phyloP scores from a whole-genome alignment of 2,797 vertebrate species.

The Bovichtus variegatus region DNA sequence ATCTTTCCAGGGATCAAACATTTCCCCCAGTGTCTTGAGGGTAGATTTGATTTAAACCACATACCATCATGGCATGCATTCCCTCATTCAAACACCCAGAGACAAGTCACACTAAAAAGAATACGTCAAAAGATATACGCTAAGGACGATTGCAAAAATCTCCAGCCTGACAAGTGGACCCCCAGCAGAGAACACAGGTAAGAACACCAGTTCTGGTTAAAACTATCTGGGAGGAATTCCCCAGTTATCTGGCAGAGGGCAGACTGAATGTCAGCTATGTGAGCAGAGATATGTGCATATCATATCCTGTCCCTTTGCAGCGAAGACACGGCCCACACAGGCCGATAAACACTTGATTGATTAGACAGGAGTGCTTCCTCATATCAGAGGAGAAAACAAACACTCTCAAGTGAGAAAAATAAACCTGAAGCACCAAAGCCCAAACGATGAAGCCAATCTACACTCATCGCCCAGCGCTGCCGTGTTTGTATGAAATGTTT shows the following conservation, averaged over 20 bases:
- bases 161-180: slow-evolving; percentile 18
- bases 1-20: slow-evolving; percentile 46
- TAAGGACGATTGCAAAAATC: slow-evolving; percentile 29
- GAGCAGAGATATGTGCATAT: slow-evolving; percentile 66
- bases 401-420: slow-evolving; percentile 56
- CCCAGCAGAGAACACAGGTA: slow-evolving; percentile 35
- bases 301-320: slow-evolving; percentile 50
- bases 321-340: slow-evolving; percentile 66
- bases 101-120: slow-evolving; percentile 9
- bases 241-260: slow-evolving; percentile 59
- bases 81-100: slow-evolving; percentile 1
- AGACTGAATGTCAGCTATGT: slow-evolving; percentile 70
- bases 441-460: slow-evolving; percentile 57
- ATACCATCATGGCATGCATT: slow-evolving; percentile 18
- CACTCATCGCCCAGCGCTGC: slow-evolving; percentile 32
- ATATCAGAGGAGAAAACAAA: slow-evolving; percentile 72
- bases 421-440: slow-evolving; percentile 43
- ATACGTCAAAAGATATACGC: slow-evolving; percentile 21
- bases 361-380: slow-evolving; percentile 63
- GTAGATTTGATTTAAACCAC: slow-evolving; percentile 32
- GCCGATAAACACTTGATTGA: slow-evolving; percentile 59
- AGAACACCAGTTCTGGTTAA: slow-evolving; percentile 13
- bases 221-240: slow-evolving; percentile 52
- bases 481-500: slow-evolving; percentile 52
- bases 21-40: slow-evolving; percentile 21